Percentiles rank a stretch among this genome's conserved stretches.
phyloP scores from a whole-genome alignment of 2,113 vertebrate genomes.

The Pleuronectes platessa region DNA sequence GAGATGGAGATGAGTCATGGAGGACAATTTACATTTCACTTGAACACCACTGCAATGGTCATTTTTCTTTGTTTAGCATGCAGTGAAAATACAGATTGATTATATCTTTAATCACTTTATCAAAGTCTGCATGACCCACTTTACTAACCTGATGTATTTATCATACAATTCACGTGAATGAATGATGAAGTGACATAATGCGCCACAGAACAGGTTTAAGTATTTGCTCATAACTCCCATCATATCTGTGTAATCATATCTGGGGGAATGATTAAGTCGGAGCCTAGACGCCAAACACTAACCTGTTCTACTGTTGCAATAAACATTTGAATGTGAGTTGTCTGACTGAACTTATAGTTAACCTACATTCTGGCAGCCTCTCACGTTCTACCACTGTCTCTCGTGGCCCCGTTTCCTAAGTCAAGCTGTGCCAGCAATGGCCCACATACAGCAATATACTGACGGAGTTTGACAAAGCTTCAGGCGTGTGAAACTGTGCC shows the following conservation, averaged over 20 bases:
- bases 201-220: neutral
- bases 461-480: slow-evolving; percentile 67
- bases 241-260: too few relatives aligned
- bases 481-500: slow-evolving; percentile 50
- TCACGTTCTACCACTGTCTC: slow-evolving; percentile 70
- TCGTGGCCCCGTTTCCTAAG: slow-evolving; percentile 66
- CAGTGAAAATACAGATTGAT: neutral
- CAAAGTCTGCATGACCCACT: neutral
- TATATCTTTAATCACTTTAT: neutral
- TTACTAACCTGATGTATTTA: neutral
- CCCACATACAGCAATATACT: slow-evolving; percentile 69
- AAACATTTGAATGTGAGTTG: neutral
- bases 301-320: too few relatives aligned
- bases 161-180: neutral
- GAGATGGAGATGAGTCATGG: slow-evolving; percentile 37
- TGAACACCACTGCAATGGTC: neutral
- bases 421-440: slow-evolving; percentile 61
- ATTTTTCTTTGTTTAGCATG: neutral
- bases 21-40: slow-evolving; percentile 23
- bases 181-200: neutral
- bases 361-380: slow-evolving; percentile 75
- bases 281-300: too few relatives aligned
- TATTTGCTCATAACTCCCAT: too few relatives aligned
- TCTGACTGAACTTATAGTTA: slow-evolving; percentile 63
- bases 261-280: neutral